A percentile compares a stretch with the other conserved stretches of the same genome.
These are phyloP conservation scores for Drosophila ambigua DNA, from an alignment of 1,140 invertebrate species.

Conservation along the genomic window DNA sequence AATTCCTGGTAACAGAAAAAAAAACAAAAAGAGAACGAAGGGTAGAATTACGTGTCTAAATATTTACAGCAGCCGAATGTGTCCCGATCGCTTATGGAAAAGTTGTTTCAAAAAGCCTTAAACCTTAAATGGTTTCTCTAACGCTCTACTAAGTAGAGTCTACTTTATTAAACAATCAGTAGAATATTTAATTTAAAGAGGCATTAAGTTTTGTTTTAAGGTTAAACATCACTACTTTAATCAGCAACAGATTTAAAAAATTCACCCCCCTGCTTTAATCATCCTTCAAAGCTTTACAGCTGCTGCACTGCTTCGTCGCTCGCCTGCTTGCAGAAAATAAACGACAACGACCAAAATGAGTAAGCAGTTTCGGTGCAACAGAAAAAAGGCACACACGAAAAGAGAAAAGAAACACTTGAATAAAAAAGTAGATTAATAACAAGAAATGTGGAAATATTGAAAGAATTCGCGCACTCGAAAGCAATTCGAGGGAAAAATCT, in stretches of 20 bases:
- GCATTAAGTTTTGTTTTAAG: too few relatives aligned
- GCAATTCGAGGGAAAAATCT: constrained; percentile 55
- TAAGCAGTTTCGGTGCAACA: constrained; percentile 52
- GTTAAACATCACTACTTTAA: too few relatives aligned
- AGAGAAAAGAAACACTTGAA: constrained; percentile 23
- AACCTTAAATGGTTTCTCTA: too few relatives aligned
- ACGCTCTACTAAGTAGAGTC: too few relatives aligned
- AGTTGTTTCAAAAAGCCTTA: too few relatives aligned
- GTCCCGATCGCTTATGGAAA: too few relatives aligned
- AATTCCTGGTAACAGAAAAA: constrained; percentile 6
- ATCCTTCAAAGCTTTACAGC: constrained; percentile 5
- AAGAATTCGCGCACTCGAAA: constrained; percentile 57
- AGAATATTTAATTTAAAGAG: too few relatives aligned
- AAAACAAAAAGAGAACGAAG: constrained; percentile 1
- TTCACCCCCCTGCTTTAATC: background rate
- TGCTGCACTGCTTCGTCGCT: constrained; percentile 5
- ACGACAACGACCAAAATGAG: constrained; percentile 31
- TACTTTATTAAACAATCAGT: too few relatives aligned
- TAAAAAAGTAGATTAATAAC: constrained; percentile 30
- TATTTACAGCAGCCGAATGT: constrained; percentile 6
- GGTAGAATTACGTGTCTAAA: constrained; percentile 9
- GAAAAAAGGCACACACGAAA: constrained; percentile 17
- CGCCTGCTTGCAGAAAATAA: constrained; percentile 31
- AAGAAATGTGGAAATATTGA: constrained; percentile 30
- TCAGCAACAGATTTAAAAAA: too few relatives aligned